Conservation (phyloP, 2,797 vertebrate species). For the Periophthalmus magnuspinnatus region DNA sequence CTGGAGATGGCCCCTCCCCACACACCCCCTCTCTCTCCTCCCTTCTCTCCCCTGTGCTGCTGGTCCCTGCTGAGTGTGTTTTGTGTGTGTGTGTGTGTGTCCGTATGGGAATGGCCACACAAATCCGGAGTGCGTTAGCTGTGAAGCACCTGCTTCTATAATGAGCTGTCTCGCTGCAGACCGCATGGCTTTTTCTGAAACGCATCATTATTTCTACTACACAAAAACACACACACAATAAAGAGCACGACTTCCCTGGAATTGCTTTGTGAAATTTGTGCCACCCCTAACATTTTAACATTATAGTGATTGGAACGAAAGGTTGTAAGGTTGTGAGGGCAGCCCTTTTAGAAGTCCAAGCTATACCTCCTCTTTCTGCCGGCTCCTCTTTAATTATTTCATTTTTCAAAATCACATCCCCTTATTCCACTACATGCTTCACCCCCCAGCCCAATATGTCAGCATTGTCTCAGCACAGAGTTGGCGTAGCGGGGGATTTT, state of each 20-base stretch:
- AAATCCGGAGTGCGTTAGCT: constrained; percentile 63
- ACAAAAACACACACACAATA: constrained; percentile 18
- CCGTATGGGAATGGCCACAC: constrained; percentile 58
- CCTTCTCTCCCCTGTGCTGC: not conserved
- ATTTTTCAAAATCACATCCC: constrained; percentile 16
- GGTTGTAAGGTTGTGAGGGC: constrained; percentile 28
- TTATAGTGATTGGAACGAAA: constrained; percentile 35
- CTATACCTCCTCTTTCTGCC: constrained; percentile 28
- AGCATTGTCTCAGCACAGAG: constrained; percentile 72
- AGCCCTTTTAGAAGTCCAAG: constrained; percentile 63
- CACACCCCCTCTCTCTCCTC: not conserved
- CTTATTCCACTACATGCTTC: constrained; percentile 26
- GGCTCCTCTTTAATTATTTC: constrained; percentile 11
- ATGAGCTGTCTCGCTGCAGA: constrained; percentile 72
- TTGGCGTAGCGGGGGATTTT: constrained; percentile 56
- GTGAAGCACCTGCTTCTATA: constrained; percentile 71
- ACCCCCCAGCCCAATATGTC: constrained; percentile 33
- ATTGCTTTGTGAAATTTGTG: constrained; percentile 21
- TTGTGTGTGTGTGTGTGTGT: constrained; percentile 27
- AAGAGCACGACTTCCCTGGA: constrained; percentile 37
- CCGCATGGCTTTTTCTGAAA: constrained; percentile 52
- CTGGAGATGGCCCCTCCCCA: constrained; percentile 58
- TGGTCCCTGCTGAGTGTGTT: constrained; percentile 35
- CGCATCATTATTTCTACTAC: constrained; percentile 58
- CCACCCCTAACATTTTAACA: constrained; percentile 16